Evolutionary conservation across 2,888 invertebrate genomes (phyloP).

Genomic region (Trachelus tabidus): DNA sequence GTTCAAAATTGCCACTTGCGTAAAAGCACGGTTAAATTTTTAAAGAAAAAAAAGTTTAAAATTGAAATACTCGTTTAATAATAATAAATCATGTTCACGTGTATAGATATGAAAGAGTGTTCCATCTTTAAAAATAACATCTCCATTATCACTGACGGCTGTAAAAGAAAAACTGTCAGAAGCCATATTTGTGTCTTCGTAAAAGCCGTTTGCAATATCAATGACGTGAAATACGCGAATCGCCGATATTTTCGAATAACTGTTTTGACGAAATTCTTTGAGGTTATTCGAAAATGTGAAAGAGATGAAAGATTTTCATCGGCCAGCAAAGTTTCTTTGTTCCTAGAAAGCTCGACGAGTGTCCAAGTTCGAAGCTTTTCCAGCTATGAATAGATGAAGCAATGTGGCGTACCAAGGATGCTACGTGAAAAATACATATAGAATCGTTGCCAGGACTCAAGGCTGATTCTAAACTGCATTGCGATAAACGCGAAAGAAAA

Average conservation of each 20-base stretch:
- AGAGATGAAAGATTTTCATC: too few species aligned
- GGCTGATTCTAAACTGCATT: slow-evolving; percentile 25
- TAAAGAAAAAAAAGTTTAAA: not conserved
- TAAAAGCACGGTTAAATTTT: not conserved
- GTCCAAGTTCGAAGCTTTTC: slow-evolving; percentile 21
- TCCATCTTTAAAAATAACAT: not conserved
- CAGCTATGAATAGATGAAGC: slow-evolving; percentile 23
- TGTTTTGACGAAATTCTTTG: not conserved
- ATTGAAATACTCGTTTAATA: not conserved
- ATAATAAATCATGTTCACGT: not conserved
- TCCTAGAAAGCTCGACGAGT: not conserved
- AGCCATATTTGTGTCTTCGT: not conserved
- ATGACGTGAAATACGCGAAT: not conserved
- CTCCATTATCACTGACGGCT: not conserved
- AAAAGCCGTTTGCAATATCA: not conserved
- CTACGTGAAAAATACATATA: slow-evolving; percentile 26
- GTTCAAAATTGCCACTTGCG: not conserved
- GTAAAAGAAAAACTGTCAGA: not conserved
- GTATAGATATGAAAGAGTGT: not conserved
- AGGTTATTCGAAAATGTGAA: not conserved
- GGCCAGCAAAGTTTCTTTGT: not conserved
- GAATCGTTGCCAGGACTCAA: slow-evolving; percentile 37
- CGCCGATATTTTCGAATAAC: not conserved
- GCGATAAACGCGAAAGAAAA: slow-evolving; percentile 39
- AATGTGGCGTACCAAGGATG: slow-evolving; percentile 27